These are phyloP conservation scores for Yponomeuta evonymella DNA, from an alignment of 2,888 invertebrate genomes.

Conservation along the genomic window DNA sequence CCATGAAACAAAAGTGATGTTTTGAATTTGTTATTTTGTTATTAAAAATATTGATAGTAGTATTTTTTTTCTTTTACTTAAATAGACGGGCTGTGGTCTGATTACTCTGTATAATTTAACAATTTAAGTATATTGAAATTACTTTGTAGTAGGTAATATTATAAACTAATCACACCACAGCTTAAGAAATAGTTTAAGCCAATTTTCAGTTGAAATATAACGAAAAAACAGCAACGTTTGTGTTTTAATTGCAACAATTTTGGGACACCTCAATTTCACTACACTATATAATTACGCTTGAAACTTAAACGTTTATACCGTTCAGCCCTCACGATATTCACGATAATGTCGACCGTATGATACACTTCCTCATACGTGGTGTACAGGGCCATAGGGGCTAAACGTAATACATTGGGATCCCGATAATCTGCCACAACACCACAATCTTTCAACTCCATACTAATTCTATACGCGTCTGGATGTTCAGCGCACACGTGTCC, in stretches of 20 bases:
- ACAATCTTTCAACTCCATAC: constrained; percentile 44
- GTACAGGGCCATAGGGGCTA: constrained; percentile 54
- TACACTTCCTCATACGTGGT: constrained; percentile 56
- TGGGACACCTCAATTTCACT: neutral
- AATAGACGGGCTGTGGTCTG: constrained; percentile 52
- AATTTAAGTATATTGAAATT: constrained; percentile 23
- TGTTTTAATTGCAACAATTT: neutral
- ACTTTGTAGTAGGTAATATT: constrained; percentile 21
- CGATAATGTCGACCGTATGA: constrained; percentile 43
- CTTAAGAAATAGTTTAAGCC: constrained; percentile 65
- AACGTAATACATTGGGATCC: constrained; percentile 52
- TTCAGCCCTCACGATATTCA: constrained; percentile 42
- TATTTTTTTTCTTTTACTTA: constrained; percentile 55
- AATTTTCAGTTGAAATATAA: constrained; percentile 70
- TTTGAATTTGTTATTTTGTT: constrained; percentile 51
- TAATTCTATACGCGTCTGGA: constrained; percentile 53
- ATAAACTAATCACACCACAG: constrained; percentile 56
- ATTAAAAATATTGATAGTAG: constrained; percentile 30
- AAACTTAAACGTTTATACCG: constrained; percentile 38
- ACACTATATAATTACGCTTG: constrained; percentile 43
- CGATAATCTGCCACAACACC: constrained; percentile 52
- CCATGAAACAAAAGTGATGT: constrained; percentile 37
- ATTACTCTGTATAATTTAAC: constrained; percentile 32
- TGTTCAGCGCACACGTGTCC: constrained; percentile 59
- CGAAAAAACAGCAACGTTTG: neutral